Evolutionary conservation across 53 echinoderm and acorn worm genomes (phyloP), one percentile per base, ranked within the genome.

Genomic region (Echinarachnius parma): DNA sequence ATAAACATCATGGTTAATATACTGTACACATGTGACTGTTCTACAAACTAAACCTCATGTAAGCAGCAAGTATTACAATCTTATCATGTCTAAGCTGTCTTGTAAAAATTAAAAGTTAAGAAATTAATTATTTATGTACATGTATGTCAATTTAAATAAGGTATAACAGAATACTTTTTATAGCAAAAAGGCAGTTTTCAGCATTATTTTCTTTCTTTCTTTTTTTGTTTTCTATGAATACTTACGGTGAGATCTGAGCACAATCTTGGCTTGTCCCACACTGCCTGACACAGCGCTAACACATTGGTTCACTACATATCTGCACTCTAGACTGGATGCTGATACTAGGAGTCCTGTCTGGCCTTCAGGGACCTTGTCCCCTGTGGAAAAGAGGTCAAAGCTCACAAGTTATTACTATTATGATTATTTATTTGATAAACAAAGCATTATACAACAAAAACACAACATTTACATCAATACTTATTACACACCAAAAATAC

Each of bases 271-370:
- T 39, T 67, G 78, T 36, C 86, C 84, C 18, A 90, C 31, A 30
- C 84, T 87, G 19, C 90, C 94, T 8, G 90, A 78, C 21, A 80
- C 59, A 30, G 94, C 90, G 61, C 72, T 80, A 21, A 86, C 82
- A n/a, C 66, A 37, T 4, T 70, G 34, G 25, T 79, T 91, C 26
- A 57, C 59, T 23, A 82, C 66, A 53, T 75, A 77, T 49, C 79
- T 87, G 9, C 81, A 28, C 23, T 91, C 91, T 29, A 95, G 37
- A 52, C 80, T 87, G 48, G 84, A 63, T 37, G 82, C 10, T 8
- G 76, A 82, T n/a, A 50, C 84, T 48, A 84, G 76, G 27, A 91
- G 62, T 14, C 76, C 80, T 21, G 88, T 81, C 42, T 72, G 74
- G 9, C 57, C 57, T 15, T 18, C 31, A 21, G 64, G 42, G 21